Evolutionary conservation across 92 coral and sea anemone genomes (phyloP), one percentile per base, ranked within the genome.

Genomic region (Anthopleura xanthogrammica): DNA sequence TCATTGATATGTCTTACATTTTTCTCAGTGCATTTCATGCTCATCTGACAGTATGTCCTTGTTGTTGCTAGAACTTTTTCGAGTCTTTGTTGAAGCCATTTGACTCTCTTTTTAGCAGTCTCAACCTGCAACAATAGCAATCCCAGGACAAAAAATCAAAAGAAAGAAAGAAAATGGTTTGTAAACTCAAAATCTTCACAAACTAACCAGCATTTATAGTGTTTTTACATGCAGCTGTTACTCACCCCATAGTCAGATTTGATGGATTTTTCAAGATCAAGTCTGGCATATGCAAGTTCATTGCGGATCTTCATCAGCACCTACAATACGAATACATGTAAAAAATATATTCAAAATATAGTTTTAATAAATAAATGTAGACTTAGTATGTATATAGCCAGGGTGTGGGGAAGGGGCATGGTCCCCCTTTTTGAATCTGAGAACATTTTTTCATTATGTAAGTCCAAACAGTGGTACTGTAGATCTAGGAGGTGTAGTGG

Each of bases 241-340:
- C 91, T 87, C 87, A 95, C 98, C 98, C 95, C 94, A 72, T 82
- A 77, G 76, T 87, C 93, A 73, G 91, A 79, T 77, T 89, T 96
- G 57, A 90, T 83, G 19, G 98, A 95, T 48, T 94, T 90, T 83
- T 96, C 99, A 80, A 94, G 89, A 58, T 96, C 99, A 84, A 96
- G 81, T 58, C 97, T 88, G 66, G 97, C 96, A 89, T 94, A 88
- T 36, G 98, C 99, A 77, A 96, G 95, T 82, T 96, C 99, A 80
- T 96, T 96, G 16, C 99, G 95, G 62, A 96, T 93, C 87, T 96
- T 96, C 91, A 94, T 92, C 75, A 96, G 79, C 76, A 96, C 98
- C 98, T 96, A 54, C 0, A 2, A 43, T 96, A 54, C 0, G 8
- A 43, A 43, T 4, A 43, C 8, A 43, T 43, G 8, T 43, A 43